A percentile compares a stretch with the other conserved stretches of the same genome.
These are phyloP conservation scores for Micromussa lordhowensis DNA, from an alignment of 92 coral and sea anemone species.

Conservation along the genomic window DNA sequence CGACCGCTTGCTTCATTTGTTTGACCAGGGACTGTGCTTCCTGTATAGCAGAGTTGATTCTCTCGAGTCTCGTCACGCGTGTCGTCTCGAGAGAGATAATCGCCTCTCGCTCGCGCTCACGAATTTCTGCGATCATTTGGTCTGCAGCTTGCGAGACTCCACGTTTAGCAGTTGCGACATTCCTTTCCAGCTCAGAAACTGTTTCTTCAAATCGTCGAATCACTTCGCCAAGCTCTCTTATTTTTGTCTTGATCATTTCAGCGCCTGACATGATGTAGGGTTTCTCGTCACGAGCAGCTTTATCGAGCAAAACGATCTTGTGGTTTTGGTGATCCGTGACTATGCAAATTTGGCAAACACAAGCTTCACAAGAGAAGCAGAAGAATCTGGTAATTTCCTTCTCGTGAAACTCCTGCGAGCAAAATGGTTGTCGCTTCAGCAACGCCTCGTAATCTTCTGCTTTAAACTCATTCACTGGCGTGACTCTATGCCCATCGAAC, in stretches of 20 bases:
- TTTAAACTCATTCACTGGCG: neutral
- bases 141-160: neutral
- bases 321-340: slow-evolving; percentile 12
- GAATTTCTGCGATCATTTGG: neutral
- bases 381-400: neutral
- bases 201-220: neutral
- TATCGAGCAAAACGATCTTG: neutral
- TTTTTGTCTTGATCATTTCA: neutral
- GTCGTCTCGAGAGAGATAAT: neutral
- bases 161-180: neutral
- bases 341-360: slow-evolving; percentile 20
- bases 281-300: neutral
- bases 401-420: slow-evolving; percentile 12
- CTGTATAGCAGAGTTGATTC: neutral
- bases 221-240: neutral
- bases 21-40: neutral
- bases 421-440: neutral
- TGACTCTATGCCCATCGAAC: neutral
- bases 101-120: neutral
- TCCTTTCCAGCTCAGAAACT: neutral
- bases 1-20: slow-evolving; percentile 1
- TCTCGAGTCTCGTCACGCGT: neutral
- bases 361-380: slow-evolving; percentile 9
- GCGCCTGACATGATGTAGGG: neutral
- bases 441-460: neutral